These are phyloP conservation scores for Magallana ariakensis DNA, from an alignment of 1,140 invertebrate genomes.

Conservation along the genomic window DNA sequence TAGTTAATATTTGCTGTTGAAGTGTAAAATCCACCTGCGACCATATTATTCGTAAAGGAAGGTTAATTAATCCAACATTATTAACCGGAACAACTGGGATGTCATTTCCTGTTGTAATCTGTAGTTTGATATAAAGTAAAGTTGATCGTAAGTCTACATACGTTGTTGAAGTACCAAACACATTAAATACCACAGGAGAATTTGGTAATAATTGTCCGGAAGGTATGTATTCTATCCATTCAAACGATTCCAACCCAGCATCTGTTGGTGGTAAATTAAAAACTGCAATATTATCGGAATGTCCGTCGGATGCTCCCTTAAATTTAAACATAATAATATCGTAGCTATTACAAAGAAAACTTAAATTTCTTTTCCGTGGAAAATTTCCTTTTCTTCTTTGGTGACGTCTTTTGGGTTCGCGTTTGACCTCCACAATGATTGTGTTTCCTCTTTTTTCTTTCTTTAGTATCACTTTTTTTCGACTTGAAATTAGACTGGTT, in stretches of 20 bases:
- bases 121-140: not conserved
- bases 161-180: not conserved
- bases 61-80: not conserved
- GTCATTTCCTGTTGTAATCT: not conserved
- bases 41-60: not conserved
- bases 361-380: not conserved
- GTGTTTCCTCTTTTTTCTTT: not conserved
- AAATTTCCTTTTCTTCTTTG: not conserved
- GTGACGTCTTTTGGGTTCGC: not conserved
- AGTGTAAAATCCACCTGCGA: not conserved
- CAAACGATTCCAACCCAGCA: not conserved
- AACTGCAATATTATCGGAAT: not conserved
- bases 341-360: not conserved
- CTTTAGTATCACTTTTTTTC: not conserved
- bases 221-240: not conserved
- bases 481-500: not conserved
- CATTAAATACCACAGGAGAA: not conserved
- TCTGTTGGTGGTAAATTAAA: conserved; percentile 1
- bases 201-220: not conserved
- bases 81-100: not conserved
- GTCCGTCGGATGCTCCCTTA: not conserved
- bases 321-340: not conserved
- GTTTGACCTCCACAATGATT: not conserved
- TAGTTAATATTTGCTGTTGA: conserved; percentile 5
- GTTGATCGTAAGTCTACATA: not conserved